Evolutionary conservation across 2,888 invertebrate genomes (phyloP).

Genomic region (Agrotis puta): DNA sequence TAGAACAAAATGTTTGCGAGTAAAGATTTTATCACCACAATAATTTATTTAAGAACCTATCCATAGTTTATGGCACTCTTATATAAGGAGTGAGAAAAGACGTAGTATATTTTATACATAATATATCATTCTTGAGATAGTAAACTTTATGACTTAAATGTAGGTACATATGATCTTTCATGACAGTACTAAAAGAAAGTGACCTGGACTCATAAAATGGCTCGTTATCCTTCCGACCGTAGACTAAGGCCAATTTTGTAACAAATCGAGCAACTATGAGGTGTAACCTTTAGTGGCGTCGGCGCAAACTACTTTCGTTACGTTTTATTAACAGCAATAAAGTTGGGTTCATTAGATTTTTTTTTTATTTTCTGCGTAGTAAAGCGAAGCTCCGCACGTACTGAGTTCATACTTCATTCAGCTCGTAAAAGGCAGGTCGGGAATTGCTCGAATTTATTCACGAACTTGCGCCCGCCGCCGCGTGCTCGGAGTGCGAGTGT

Average conservation of each 20-base stretch:
- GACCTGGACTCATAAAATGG: conserved; percentile 59
- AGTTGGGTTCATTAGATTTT: conserved; percentile 82
- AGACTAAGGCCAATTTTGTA: conserved; percentile 59
- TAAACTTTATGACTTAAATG: conserved; percentile 58
- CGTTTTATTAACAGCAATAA: conserved; percentile 83
- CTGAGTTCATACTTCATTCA: conserved; percentile 81
- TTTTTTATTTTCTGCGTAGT: conserved; percentile 82
- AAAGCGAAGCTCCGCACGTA: conserved; percentile 80
- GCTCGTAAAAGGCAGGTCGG: conserved; percentile 79
- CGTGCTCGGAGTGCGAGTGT: conserved; percentile 63
- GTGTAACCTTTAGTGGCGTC: conserved; percentile 71
- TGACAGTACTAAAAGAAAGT: conserved; percentile 62
- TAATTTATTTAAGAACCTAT: conserved; percentile 38
- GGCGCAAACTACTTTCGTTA: conserved; percentile 73
- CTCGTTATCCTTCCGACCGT: conserved; percentile 53
- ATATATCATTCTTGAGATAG: conserved; percentile 30
- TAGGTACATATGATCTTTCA: conserved; percentile 50
- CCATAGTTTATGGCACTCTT: conserved; percentile 27
- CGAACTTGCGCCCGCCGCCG: conserved; percentile 63
- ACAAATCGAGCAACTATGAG: conserved; percentile 71
- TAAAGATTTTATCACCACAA: conserved; percentile 35
- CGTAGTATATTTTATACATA: conserved; percentile 17
- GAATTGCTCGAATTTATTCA: conserved; percentile 83
- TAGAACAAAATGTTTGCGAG: conserved; percentile 22
- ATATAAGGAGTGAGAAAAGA: conserved; percentile 18